Evolutionary conservation across 1,140 invertebrate genomes (phyloP).

Genomic region (Megathymus violae): DNA sequence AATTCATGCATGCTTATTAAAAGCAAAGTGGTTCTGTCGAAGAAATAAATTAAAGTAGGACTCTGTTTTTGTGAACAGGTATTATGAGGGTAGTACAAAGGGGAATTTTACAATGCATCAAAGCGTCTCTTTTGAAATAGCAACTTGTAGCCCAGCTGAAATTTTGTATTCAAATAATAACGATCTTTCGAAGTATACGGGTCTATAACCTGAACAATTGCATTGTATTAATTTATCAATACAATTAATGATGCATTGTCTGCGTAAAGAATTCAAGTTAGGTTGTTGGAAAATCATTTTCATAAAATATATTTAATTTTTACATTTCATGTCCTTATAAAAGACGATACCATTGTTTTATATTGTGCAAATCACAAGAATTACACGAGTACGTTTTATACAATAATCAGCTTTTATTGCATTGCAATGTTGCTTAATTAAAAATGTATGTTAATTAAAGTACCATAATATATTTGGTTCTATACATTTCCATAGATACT

Average conservation of each 20-base stretch:
- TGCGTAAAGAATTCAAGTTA: background rate
- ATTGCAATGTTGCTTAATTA: background rate
- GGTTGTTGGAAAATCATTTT: too few relatives aligned
- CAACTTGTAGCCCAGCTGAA: slow-evolving; percentile 1
- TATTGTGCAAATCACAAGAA: background rate
- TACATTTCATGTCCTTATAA: background rate
- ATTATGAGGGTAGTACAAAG: slow-evolving; percentile 14
- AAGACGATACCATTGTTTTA: background rate
- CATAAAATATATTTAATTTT: background rate
- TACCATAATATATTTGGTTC: too few relatives aligned
- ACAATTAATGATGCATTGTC: slow-evolving; percentile 7
- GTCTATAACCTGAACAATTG: background rate
- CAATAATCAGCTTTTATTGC: background rate
- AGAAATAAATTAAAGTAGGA: slow-evolving; percentile 47
- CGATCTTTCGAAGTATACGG: background rate
- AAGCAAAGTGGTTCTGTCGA: slow-evolving; percentile 59
- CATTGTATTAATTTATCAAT: slow-evolving; percentile 24
- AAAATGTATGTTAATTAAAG: too few relatives aligned
- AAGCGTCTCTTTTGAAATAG: slow-evolving; percentile 5
- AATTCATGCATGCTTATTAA: slow-evolving; percentile 78
- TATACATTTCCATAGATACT: too few relatives aligned
- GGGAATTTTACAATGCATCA: slow-evolving; percentile 4
- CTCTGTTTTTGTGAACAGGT: slow-evolving; percentile 19
- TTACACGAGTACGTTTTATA: background rate
- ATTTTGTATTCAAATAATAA: slow-evolving; percentile 9